These are phyloP conservation scores for Xestia rhomboidea DNA, from an alignment of 2,888 invertebrate species.

Conservation along the genomic window DNA sequence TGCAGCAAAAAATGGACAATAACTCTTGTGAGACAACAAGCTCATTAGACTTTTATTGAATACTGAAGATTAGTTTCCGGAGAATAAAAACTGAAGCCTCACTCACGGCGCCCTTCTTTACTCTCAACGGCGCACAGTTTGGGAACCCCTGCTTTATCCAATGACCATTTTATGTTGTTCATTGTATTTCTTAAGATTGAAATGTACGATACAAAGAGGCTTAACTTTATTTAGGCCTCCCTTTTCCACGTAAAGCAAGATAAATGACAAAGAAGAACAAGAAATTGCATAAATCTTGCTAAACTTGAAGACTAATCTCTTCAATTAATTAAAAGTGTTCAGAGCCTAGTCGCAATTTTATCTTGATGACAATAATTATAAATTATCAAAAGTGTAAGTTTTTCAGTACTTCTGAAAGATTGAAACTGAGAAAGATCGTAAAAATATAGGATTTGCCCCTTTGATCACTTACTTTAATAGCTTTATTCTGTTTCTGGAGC, in stretches of 20 bases:
- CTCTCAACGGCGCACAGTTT: no score
- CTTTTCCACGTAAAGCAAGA: no score
- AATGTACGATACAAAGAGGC: background rate
- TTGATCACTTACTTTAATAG: slow-evolving; percentile 93
- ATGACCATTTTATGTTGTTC: background rate
- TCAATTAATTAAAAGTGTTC: background rate
- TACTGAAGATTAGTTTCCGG: no score
- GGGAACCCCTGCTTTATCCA: no score
- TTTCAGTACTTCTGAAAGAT: background rate
- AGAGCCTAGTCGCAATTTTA: background rate
- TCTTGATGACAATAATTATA: background rate
- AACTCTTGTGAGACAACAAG: no score
- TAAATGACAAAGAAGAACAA: no score
- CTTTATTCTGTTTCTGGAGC: slow-evolving; percentile 97
- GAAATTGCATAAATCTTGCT: background rate
- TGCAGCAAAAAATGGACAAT: no score
- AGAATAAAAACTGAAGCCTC: no score
- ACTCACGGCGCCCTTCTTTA: no score
- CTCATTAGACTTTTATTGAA: no score
- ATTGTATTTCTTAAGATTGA: background rate
- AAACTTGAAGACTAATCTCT: background rate
- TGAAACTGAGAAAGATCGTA: background rate
- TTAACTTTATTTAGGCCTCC: background rate
- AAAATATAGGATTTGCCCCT: background rate
- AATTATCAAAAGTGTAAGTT: background rate